A percentile compares a stretch with the other conserved stretches of the same genome.
phyloP scores from a whole-genome alignment of 2,797 vertebrate species.

The Helicolenus hilgendorfi region DNA sequence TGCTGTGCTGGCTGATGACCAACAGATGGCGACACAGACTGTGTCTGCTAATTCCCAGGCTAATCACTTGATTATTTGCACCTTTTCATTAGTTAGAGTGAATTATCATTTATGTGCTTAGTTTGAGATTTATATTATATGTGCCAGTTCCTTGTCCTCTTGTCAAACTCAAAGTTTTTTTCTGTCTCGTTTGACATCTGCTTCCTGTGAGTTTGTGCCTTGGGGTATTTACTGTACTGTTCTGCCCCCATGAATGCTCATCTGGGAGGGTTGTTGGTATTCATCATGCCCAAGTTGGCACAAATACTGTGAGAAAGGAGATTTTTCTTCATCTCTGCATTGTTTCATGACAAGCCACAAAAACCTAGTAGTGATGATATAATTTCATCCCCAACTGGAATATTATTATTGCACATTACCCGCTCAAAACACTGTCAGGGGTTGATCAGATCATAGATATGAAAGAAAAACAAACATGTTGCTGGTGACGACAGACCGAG shows the following conservation, averaged over 20 bases:
- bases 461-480: background rate
- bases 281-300: background rate
- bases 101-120: background rate
- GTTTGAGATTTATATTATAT: background rate
- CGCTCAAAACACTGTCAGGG: background rate
- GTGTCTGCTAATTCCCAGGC: background rate
- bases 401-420: background rate
- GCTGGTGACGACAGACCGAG: background rate
- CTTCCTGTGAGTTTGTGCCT: constrained; percentile 5
- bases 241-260: background rate
- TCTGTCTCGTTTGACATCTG: constrained; percentile 3
- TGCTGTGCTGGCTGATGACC: constrained; percentile 45
- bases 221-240: background rate
- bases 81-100: background rate
- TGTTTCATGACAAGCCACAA: background rate
- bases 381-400: background rate
- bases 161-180: background rate
- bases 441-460: constrained; percentile 5
- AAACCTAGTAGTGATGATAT: background rate
- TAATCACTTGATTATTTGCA: background rate
- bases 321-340: constrained; percentile 9
- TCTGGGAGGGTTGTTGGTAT: background rate
- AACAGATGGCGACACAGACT: constrained; percentile 80
- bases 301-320: background rate
- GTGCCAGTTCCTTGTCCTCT: background rate